Base-by-base conservation (phyloP, 2,888 invertebrate genomes). In the Oxytorus armatus region DNA sequence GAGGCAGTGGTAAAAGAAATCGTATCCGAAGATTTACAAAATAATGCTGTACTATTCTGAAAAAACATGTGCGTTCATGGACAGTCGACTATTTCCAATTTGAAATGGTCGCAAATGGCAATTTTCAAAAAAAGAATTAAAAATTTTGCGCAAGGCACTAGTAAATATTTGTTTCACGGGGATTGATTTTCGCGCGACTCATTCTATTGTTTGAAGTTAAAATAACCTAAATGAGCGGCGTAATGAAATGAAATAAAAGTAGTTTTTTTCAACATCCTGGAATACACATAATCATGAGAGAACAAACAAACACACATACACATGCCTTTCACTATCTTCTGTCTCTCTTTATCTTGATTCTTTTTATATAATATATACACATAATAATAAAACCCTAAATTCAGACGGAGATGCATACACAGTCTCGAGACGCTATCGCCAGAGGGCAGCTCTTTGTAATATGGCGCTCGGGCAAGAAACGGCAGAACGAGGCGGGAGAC, bases 301-400 rank as follows among this genome's bases (percentile, higher is more conserved):
- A 49, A 47, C 7, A 2, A 23, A 5, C 42, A 74, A 33, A 61
- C 49, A 36, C 36, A 66, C 29, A 70, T 21, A 29, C 47, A 47
- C 72, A 11, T 47, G 44, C 63, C 55, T 39, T 49, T 55, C 63
- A 47, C 36, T 77, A 29, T 55, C n/a, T 57, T 75, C 69, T 73
- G 55, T 65, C 55, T 65, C 57, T 47, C 57, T 59, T 51, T 74
- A 66, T 77, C 68, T 53, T 66, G 44, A 59, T 55, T 66, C 33
- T 57, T 76, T 57, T 36, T 42, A 47, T 57, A 61, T 16, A 21
- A 49, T 44, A 83, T 53, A 39, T 8, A 63, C n/a, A 49, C 14
- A 69, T 0, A 14, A 47, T 39, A 39, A 66, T 36, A 29, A 68
- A 16, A 49, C 47, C 1, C 11, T 23, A 5, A 51, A 5, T 63